Evolutionary conservation across 2,113 vertebrate species (phyloP), one percentile per base, ranked within the genome.

Genomic region (Anas platyrhynchos): DNA sequence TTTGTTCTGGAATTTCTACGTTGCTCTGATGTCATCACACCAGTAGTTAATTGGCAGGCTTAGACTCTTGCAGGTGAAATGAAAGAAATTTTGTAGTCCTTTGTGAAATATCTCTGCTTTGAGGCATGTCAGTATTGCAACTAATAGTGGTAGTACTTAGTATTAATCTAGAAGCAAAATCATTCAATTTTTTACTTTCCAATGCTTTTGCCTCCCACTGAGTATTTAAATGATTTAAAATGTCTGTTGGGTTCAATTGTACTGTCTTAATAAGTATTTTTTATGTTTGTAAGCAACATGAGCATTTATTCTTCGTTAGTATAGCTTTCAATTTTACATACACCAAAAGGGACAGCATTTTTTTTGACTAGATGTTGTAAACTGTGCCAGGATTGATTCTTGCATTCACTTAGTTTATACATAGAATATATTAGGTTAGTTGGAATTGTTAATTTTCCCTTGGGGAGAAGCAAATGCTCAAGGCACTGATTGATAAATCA

Each of bases 401-500:
- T 94, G 87, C 83, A 96, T 97, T 95, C 96, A 90, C 97, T 98
- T 97, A 91, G 94, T 97, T 98, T 96, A 97, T 97, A 97, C 84
- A 95, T 66, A 77, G 97, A 98, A 97, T 98, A 96, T 97, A 98
- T 97, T 97, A 98, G 97, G 98, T 98, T 99, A 97, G 97, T 97
- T 97, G 97, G 98, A 98, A 98, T 98, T 98, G 98, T 98, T 98
- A 97, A 96, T 97, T 98, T 97, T 97, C 98, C 98, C 96, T 98
- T 97, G 94, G 97, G 98, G 98, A 97, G 98, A 98, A 98, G 97
- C 97, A 97, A 98, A 96, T 77, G 98, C 98, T 98, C 22, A 91
- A 96, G 98, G 98, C 98, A 84, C 97, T 99, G 98, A 99, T 99
- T 99, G 98, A 99, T 99, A 99, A 99, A 99, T 99, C 99, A 98